Base-by-base conservation (phyloP, 2,888 invertebrate genomes). In the Clivina fossor region DNA sequence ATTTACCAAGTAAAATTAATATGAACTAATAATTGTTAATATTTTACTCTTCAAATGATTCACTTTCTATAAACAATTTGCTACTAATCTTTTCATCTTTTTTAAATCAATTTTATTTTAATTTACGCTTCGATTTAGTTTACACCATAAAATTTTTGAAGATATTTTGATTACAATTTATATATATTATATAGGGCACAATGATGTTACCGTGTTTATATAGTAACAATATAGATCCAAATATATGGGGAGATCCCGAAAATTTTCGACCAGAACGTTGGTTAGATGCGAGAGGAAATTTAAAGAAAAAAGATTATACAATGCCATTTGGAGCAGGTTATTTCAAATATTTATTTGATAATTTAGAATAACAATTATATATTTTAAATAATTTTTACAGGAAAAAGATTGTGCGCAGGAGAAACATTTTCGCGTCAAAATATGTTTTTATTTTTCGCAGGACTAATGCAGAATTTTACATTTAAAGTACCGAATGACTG, bases 351-450 rank as follows among this genome's bases (percentile, higher is more conserved):
- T 7, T 22, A 33, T 20, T 7, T 9, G n/a, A n/a, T n/a, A n/a
- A n/a, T n/a, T n/a, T n/a, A 35, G 32, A 13, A n/a, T 7, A 4
- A 22, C 5, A 26, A 26, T 7, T 7, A 26, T 26, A 26, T 26
- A 9, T 26, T 26, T 26, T n/a, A 15, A 43, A 43, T 26, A 43
- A n/a, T n/a, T n/a, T n/a, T 66, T 65, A 0, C 68, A 81, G 86
- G 86, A 0, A 80, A 81, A 61, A 76, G 87, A 20, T 70, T 86
- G 0, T 88, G 88, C 64, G 80, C 84, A 0, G 88, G 87, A 0
- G 87, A 87, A 69, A 86, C 86, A 0, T 85, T 81, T 66, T 81
- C 86, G 0, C 76, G 86, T 1, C 84, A 84, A 60, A 75, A 78
- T 61, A 73, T 86, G 68, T 87, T 86, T 67, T 76, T 82, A 58